Evolutionary conservation across 2,888 invertebrate genomes (phyloP), one percentile per base, ranked within the genome.

Genomic region (Plagiodera versicolora): DNA sequence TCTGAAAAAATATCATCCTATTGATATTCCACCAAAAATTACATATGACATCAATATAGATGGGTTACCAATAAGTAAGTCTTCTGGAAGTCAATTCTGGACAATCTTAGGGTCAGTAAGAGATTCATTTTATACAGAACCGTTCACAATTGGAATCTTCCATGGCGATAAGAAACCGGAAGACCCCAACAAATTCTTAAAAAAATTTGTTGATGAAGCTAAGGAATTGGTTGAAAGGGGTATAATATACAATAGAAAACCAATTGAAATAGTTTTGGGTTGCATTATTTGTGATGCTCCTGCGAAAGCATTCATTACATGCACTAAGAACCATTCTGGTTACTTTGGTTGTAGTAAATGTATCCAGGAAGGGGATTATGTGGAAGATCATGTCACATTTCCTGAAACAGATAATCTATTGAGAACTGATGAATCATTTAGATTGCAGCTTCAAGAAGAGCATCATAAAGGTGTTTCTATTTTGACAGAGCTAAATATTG

Each of bases 391-490:
- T 20, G 49, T 49, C 5, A 49, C 49, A 49, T 60, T 60, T 51
- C 60, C 60, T 10, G 32, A 56, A 35, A 32, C 45, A 30, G 47
- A 49, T 44, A 24, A 24, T 39, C 10, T 45, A 28, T 17, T 60
- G 16, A 47, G 56, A 45, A 60, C 60, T 20, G 51, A 60, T 52
- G 51, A 56, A 16, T 47, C 47, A 17, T 60, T 56, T 46, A 24
- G 18, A 58, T 14, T 46, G 10, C 58, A 60, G 54, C 9, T 19
- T 8, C 50, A 68, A 20, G 55, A 44, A 35, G 60, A 66, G 35
- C 65, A 67, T 53, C 66, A 67, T 52, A 48, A 49, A 20, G 60
- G 61, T 17, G 48, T 48, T 14, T 66, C 67, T 16, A 59, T 61
- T 56, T 51, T 71, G 30, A 44, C 45, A 28, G 58, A 65, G 32